Evolutionary conservation across 2,888 invertebrate species (phyloP).

Genomic region (Unio delphinus): DNA sequence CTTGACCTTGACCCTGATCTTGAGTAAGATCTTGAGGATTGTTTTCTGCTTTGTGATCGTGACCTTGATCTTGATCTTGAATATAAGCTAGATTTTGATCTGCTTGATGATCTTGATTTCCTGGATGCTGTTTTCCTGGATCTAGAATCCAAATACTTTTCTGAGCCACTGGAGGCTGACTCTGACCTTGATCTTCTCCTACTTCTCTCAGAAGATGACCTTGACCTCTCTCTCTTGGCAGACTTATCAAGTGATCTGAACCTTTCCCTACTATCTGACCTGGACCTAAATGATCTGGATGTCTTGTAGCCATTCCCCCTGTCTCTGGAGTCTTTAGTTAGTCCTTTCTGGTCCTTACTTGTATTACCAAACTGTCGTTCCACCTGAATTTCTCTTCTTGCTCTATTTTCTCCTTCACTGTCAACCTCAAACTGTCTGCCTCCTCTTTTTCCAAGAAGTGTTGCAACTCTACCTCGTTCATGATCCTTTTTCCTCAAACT

Average conservation of each 20-base stretch:
- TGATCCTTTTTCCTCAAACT: conserved; percentile 1
- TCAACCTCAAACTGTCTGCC: not conserved
- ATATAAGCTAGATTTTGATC: conserved; percentile 17
- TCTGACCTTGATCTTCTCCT: conserved; percentile 12
- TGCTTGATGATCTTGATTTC: conserved; percentile 27
- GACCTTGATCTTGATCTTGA: conserved; percentile 15
- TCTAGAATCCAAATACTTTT: not conserved
- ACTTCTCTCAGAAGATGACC: conserved; percentile 18
- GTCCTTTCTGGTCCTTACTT: conserved; percentile 1
- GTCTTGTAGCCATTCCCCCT: conserved; percentile 5
- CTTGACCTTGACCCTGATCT: conserved; percentile 24
- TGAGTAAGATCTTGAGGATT: conserved; percentile 18
- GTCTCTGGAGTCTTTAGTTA: not conserved
- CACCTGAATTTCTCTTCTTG: conserved; percentile 1
- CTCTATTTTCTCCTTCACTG: not conserved
- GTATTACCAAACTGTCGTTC: not conserved
- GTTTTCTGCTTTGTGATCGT: conserved; percentile 1
- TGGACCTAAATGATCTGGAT: conserved; percentile 21
- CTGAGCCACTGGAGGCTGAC: not conserved
- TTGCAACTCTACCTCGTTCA: not conserved
- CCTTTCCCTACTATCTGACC: conserved; percentile 29
- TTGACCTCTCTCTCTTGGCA: conserved; percentile 5
- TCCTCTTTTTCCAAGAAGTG: not conserved
- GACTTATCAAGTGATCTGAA: conserved; percentile 12
- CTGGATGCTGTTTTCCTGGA: conserved; percentile 17